Evolutionary conservation across 2,888 invertebrate species (phyloP).

Genomic region (Idaea aversata): DNA sequence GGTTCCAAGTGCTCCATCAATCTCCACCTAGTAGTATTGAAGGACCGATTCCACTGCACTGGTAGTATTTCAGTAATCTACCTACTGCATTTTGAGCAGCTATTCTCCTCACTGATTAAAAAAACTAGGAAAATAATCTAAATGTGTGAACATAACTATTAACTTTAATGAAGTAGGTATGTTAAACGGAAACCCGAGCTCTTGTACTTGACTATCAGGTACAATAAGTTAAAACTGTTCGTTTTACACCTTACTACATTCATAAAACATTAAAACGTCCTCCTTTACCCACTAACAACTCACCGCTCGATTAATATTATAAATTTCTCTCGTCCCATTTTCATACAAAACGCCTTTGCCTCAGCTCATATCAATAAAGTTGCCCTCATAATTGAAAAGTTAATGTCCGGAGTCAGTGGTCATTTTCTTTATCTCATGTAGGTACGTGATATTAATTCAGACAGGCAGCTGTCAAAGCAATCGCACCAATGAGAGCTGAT

Average conservation of each 20-base stretch:
- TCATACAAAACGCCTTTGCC: not conserved
- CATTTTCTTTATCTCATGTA: slow-evolving; percentile 26
- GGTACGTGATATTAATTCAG: slow-evolving; percentile 31
- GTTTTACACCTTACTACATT: not conserved
- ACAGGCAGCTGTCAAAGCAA: slow-evolving; percentile 32
- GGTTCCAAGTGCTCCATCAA: too few relatives aligned
- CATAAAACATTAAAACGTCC: not conserved
- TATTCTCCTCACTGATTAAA: too few relatives aligned
- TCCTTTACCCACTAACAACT: not conserved
- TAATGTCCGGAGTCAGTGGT: slow-evolving; percentile 7
- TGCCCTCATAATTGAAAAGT: slow-evolving; percentile 16
- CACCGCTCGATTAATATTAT: not conserved
- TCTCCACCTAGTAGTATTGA: too few relatives aligned
- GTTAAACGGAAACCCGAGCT: not conserved
- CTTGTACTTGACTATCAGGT: not conserved
- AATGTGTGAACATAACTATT: not conserved
- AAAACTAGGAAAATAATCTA: not conserved
- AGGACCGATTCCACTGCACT: too few relatives aligned
- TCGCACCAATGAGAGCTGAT: slow-evolving; percentile 28
- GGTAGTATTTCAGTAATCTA: too few relatives aligned
- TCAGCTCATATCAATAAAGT: slow-evolving; percentile 4
- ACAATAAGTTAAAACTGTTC: not conserved
- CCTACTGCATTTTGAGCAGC: too few relatives aligned
- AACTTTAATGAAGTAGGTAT: not conserved
- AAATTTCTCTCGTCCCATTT: not conserved